Evolutionary conservation across 2,113 vertebrate genomes (phyloP).

Genomic region (Cyanoderma ruficeps): DNA sequence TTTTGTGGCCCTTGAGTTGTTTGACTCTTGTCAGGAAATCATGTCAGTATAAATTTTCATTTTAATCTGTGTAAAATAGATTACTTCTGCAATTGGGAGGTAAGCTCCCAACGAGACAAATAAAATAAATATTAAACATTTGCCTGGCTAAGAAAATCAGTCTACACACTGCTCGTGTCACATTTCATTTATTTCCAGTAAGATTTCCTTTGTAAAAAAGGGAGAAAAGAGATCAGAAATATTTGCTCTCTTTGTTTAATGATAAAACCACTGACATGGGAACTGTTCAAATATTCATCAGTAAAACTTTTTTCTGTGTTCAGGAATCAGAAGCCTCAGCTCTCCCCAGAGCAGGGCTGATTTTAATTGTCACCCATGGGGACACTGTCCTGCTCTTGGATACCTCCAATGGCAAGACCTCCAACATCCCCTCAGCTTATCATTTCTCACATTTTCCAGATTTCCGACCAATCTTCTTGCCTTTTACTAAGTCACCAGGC

Average conservation of each 20-base stretch:
- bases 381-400: background rate
- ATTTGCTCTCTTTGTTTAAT: background rate
- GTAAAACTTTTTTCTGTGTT: background rate
- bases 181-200: background rate
- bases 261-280: background rate
- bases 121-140: background rate
- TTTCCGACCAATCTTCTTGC: background rate
- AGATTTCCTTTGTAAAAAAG: background rate
- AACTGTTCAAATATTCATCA: background rate
- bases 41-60: background rate
- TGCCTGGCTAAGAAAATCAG: background rate
- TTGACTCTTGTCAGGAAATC: background rate
- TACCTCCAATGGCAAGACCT: background rate
- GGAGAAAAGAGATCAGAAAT: background rate
- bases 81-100: background rate
- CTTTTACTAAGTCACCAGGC: background rate
- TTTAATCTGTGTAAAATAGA: background rate
- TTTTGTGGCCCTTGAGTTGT: background rate
- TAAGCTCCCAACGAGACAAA: background rate
- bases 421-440: background rate
- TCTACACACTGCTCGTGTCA: background rate
- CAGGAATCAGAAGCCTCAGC: background rate
- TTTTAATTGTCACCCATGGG: fast-evolving
- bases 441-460: background rate
- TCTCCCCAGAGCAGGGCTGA: background rate